Conservation (phyloP, 1,140 invertebrate species). For the Diploscapter pachys region DNA sequence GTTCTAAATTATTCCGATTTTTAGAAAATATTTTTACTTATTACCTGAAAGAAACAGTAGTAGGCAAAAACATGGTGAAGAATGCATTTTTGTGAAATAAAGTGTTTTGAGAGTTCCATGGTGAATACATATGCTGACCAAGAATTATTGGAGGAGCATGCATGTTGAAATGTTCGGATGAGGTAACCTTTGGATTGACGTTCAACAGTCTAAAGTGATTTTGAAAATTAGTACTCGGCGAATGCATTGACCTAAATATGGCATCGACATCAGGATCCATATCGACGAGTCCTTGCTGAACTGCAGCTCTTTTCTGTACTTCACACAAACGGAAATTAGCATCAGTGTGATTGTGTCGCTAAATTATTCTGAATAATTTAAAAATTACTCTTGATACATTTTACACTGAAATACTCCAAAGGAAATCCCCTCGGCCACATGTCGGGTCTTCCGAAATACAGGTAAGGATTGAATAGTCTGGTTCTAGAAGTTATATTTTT, state of each 20-base stretch:
- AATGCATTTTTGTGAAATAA: constrained; percentile 55
- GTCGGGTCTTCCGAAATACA: no score
- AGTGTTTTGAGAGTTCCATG: constrained; percentile 58
- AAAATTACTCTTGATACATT: no score
- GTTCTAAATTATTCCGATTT: constrained; percentile 31
- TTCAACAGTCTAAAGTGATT: constrained; percentile 35
- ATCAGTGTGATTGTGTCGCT: neutral
- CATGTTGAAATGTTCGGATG: constrained; percentile 26
- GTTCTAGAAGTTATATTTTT: no score
- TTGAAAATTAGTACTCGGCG: neutral
- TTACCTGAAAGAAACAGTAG: constrained; percentile 45
- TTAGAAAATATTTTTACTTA: neutral
- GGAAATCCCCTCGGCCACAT: no score
- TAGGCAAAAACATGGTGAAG: constrained; percentile 54
- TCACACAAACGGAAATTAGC: neutral
- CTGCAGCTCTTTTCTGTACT: neutral
- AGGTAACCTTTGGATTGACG: constrained; percentile 17
- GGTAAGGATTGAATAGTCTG: no score
- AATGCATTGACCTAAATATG: neutral
- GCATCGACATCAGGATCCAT: neutral
- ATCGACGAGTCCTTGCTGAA: neutral
- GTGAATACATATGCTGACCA: constrained; percentile 14
- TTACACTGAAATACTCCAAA: no score
- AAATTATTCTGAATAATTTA: neutral
- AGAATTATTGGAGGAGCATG: constrained; percentile 25